Conservation (phyloP, 2,113 vertebrate genomes). For the Anas platyrhynchos region DNA sequence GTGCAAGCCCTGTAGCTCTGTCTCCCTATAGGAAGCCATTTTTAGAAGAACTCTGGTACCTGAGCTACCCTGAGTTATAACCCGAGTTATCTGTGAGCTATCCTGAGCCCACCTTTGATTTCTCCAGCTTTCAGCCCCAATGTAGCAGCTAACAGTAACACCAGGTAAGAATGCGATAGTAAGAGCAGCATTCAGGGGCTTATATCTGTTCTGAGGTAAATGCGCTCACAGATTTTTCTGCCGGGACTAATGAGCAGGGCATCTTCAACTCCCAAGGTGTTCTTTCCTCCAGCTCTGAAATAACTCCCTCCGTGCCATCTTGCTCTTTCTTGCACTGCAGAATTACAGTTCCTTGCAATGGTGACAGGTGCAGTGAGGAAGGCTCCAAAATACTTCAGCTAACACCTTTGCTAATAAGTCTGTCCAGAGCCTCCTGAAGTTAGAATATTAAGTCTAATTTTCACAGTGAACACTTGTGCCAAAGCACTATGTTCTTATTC, state of each 20-base stretch:
- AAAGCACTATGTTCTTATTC: background rate
- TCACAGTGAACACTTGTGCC: background rate
- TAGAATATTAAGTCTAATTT: background rate
- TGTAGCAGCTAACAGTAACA: background rate
- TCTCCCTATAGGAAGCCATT: background rate
- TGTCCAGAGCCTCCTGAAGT: background rate
- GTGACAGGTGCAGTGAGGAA: background rate
- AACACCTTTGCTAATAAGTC: background rate
- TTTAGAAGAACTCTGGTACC: background rate
- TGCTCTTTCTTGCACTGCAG: background rate
- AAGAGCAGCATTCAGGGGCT: background rate
- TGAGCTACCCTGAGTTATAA: no score
- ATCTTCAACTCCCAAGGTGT: background rate
- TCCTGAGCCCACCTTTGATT: background rate
- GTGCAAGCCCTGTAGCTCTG: background rate
- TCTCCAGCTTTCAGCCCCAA: background rate
- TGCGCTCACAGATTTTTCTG: background rate
- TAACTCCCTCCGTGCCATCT: background rate
- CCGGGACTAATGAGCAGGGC: background rate
- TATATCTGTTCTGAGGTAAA: background rate
- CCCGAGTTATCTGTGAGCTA: background rate
- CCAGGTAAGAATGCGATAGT: fast-evolving
- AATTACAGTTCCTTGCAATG: background rate
- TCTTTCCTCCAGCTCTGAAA: background rate
- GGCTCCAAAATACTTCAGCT: background rate